Conservation (phyloP, 2,888 invertebrate species). For the Adineta ricciae region DNA sequence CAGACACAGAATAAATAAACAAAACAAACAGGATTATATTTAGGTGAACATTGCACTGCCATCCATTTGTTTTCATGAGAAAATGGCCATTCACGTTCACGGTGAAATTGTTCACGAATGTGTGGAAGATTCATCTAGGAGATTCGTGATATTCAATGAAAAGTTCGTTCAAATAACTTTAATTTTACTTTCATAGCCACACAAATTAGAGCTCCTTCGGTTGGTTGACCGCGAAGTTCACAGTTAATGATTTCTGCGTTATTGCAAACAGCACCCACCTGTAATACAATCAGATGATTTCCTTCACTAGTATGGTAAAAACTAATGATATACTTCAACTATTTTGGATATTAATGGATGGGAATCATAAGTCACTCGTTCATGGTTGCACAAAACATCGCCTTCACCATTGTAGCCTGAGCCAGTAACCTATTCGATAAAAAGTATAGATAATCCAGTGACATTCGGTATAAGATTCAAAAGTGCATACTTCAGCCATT, state of each 20-base stretch:
- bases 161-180: not conserved
- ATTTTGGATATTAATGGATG: conserved; percentile 56
- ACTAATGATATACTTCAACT: conserved; percentile 57
- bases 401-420: conserved; percentile 81
- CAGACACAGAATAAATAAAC: not conserved
- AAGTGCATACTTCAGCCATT: conserved; percentile 21
- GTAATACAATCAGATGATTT: not conserved
- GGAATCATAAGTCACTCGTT: conserved; percentile 42
- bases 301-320: conserved; percentile 39
- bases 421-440: conserved; percentile 59
- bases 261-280: conserved; percentile 74
- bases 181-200: conserved; percentile 68
- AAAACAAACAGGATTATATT: conserved; percentile 39
- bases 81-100: conserved; percentile 89
- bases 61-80: conserved; percentile 95
- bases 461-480: too few relatives aligned
- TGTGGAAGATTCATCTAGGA: not conserved
- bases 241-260: conserved; percentile 81
- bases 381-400: conserved; percentile 57
- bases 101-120: conserved; percentile 26
- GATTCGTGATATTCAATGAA: not conserved
- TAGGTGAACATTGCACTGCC: conserved; percentile 81
- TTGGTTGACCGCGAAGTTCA: conserved; percentile 76
- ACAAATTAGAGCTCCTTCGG: conserved; percentile 87
- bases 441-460: conserved; percentile 11